Percentiles rank a stretch among this genome's conserved stretches.
Conservation (phyloP, 1,140 invertebrate genomes). For the Mylabris phalerata region DNA sequence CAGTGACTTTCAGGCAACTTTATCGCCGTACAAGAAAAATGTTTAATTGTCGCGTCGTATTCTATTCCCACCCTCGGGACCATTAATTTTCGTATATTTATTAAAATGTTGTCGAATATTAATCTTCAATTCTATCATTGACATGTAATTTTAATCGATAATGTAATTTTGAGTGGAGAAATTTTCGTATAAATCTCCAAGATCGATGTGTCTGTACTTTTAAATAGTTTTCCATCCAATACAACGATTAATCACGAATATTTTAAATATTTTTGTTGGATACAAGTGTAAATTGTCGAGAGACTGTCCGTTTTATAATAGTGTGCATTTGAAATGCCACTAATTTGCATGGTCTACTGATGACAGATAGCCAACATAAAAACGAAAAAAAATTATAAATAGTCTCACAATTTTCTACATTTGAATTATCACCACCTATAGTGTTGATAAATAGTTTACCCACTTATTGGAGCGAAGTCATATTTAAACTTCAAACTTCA, state of each 20-base stretch:
- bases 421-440: no score
- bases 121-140: conserved; percentile 28
- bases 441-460: no score
- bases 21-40: conserved; percentile 18
- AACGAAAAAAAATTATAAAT: no score
- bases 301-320: conserved; percentile 1
- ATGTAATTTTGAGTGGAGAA: conserved; percentile 17
- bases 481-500: no score
- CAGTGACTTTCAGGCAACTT: conserved; percentile 16
- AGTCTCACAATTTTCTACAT: no score
- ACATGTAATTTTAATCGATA: conserved; percentile 25
- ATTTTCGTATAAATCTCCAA: conserved; percentile 18
- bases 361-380: conserved; percentile 6
- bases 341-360: conserved; percentile 11
- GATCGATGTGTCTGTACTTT: no score
- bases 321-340: conserved; percentile 7
- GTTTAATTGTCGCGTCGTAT: conserved; percentile 21
- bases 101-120: conserved; percentile 19
- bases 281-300: conserved; percentile 10
- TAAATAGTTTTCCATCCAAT: no score
- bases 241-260: no score
- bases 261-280: neutral
- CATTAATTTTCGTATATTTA: conserved; percentile 4
- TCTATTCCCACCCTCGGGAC: neutral
- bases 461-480: no score